Evolutionary conservation across 2,797 vertebrate species (phyloP).

Genomic region (Picus viridis): DNA sequence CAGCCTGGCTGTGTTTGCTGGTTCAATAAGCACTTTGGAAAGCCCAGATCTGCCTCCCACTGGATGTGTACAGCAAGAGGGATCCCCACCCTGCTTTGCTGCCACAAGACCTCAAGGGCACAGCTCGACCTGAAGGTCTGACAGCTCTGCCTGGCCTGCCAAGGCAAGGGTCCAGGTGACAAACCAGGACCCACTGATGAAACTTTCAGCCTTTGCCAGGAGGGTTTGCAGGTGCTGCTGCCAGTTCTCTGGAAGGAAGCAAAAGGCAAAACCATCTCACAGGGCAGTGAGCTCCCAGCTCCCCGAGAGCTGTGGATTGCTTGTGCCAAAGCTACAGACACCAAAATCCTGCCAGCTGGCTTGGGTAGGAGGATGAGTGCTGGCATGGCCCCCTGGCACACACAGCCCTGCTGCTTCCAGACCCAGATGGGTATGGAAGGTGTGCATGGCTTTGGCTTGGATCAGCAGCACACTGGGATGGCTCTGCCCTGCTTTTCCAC

Average conservation of each 20-base stretch:
- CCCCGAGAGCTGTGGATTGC: background rate
- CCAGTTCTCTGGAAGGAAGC: background rate
- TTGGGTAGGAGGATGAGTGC: background rate
- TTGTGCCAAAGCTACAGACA: background rate
- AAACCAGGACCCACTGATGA: background rate
- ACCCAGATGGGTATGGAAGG: background rate
- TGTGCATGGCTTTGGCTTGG: background rate
- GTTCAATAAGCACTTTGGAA: background rate
- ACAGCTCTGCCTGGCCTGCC: background rate
- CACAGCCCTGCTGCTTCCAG: background rate
- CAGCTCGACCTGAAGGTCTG: background rate
- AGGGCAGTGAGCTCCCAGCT: background rate
- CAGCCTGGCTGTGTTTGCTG: background rate
- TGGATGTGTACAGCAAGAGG: background rate
- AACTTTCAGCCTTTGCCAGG: background rate
- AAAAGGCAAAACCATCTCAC: background rate
- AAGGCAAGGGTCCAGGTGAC: background rate
- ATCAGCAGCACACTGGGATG: too few species aligned
- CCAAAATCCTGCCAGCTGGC: background rate
- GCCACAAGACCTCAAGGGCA: background rate
- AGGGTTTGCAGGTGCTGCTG: background rate
- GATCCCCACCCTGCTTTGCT: background rate
- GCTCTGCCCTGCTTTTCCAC: background rate
- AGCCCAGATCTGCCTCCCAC: background rate
- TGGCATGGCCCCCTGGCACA: background rate